Percentiles rank a stretch among this genome's conserved stretches.
Conservation (phyloP, 23 tunicate species). For the Styela clava region DNA sequence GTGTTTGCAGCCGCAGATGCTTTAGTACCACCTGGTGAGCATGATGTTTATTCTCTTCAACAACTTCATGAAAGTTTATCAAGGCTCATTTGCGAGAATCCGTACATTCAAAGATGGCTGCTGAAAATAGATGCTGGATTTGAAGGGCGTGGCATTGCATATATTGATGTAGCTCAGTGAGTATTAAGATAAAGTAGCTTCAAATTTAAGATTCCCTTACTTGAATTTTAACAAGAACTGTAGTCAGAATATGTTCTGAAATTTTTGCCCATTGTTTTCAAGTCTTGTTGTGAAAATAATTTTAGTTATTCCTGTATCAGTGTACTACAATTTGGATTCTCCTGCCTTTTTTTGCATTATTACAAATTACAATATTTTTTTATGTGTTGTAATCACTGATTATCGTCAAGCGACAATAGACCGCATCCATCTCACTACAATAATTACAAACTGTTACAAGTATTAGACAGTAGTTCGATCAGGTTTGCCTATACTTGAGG, state of each 20-base stretch:
- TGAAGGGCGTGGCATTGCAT: conserved; percentile 85
- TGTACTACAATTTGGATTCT: too few species aligned
- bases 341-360: too few species aligned
- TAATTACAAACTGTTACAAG: too few species aligned
- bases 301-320: too few species aligned
- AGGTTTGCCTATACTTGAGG: too few species aligned
- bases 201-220: background rate
- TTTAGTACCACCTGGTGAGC: conserved; percentile 86
- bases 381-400: too few species aligned
- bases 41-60: conserved; percentile 77
- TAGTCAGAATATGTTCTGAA: conserved; percentile 10
- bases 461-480: too few species aligned
- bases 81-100: conserved; percentile 67
- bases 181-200: background rate
- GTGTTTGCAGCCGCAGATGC: conserved; percentile 84
- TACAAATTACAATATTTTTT: too few species aligned
- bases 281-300: too few species aligned
- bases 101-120: conserved; percentile 67
- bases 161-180: conserved; percentile 71
- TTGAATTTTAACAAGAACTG: background rate
- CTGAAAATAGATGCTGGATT: conserved; percentile 72
- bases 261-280: too few species aligned
- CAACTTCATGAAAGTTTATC: conserved; percentile 89
- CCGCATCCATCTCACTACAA: too few species aligned
- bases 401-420: too few species aligned